Conservation (phyloP, 2,888 invertebrate species). For the Eumacrocentrus americanus region DNA sequence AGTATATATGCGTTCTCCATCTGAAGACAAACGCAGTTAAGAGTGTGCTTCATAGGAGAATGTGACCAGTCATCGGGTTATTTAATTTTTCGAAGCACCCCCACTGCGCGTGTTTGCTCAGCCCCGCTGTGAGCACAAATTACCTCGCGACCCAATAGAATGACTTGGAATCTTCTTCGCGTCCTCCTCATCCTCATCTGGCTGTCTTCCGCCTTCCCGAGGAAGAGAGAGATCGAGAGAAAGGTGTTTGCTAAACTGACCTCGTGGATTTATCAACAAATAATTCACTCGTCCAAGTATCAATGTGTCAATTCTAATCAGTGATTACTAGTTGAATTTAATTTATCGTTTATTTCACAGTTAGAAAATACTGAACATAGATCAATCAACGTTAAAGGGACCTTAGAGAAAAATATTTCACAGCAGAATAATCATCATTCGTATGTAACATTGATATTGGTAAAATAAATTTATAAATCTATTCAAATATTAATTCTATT, state of each 20-base stretch:
- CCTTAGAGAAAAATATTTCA: too few relatives aligned
- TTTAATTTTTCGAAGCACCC: constrained; percentile 64
- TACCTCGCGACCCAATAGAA: constrained; percentile 64
- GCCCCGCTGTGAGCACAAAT: constrained; percentile 70
- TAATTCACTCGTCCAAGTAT: constrained; percentile 15
- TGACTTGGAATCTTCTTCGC: constrained; percentile 47
- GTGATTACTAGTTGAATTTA: too few relatives aligned
- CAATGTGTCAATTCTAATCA: constrained; percentile 31
- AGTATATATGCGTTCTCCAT: constrained; percentile 17
- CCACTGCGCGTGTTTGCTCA: constrained; percentile 66
- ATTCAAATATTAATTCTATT: too few relatives aligned
- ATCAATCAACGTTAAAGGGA: too few relatives aligned
- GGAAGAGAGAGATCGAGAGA: too few relatives aligned
- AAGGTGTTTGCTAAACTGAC: constrained; percentile 2
- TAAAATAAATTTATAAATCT: too few relatives aligned
- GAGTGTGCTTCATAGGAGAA: constrained; percentile 62
- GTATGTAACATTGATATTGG: too few relatives aligned
- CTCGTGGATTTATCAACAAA: background rate
- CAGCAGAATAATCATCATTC: too few relatives aligned
- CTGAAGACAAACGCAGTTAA: constrained; percentile 22
- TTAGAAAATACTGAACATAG: too few relatives aligned
- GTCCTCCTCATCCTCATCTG: constrained; percentile 28
- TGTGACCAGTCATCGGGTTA: constrained; percentile 69
- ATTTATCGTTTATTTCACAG: too few relatives aligned
- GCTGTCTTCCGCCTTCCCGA: constrained; percentile 23